Evolutionary conservation across 64 coral and sea anemone species (phyloP).

Genomic region (Anthopleura sola): DNA sequence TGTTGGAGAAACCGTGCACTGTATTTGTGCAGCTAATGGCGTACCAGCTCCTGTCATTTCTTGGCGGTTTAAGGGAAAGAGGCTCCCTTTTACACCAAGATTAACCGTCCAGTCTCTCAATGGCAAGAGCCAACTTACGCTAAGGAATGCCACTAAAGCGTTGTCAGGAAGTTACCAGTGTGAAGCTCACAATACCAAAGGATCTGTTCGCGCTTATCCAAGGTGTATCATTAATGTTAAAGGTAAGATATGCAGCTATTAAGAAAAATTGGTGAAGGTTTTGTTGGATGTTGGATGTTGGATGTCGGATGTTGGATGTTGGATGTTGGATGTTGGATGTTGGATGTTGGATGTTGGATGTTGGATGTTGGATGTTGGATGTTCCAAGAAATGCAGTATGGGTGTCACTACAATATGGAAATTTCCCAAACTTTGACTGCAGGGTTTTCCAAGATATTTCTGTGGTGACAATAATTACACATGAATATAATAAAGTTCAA

Average conservation of each 20-base stretch:
- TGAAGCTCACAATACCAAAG: constrained; percentile 8
- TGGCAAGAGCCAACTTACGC: neutral
- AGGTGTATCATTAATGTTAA: neutral
- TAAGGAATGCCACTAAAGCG: neutral
- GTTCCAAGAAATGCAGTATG: no score
- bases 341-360: no score
- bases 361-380: no score
- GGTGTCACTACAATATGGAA: no score
- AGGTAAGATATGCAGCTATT: neutral
- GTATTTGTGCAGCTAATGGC: neutral
- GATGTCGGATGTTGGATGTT: no score
- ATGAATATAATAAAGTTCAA: no score
- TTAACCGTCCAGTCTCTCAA: constrained; percentile 4
- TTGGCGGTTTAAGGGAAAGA: neutral
- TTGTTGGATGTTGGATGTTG: no score
- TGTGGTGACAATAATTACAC: no score
- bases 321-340: no score
- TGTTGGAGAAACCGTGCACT: neutral
- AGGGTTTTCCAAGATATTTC: no score
- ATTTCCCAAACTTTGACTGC: no score
- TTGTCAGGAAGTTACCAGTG: constrained; percentile 12
- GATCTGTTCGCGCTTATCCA: neutral
- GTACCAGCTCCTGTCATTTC: neutral
- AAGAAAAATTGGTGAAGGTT: no score
- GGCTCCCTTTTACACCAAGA: neutral